phyloP scores from a whole-genome alignment of 1,140 invertebrate genomes.

The Zaprionus vittiger region DNA sequence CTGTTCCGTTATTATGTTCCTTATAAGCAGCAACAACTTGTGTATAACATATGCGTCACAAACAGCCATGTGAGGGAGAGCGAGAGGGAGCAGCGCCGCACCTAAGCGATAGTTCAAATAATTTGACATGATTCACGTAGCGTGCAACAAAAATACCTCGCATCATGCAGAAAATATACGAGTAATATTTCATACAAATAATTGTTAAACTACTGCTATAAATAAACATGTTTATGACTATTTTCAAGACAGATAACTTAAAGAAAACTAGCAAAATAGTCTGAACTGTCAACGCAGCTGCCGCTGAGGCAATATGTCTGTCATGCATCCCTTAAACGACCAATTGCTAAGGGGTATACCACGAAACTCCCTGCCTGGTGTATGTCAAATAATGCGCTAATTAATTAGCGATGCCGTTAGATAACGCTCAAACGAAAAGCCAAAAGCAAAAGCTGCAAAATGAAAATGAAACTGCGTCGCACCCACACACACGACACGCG shows the following conservation, averaged over 20 bases:
- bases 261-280: background rate
- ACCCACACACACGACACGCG: conserved; percentile 10
- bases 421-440: conserved; percentile 41
- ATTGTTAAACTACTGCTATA: background rate
- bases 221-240: background rate
- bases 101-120: conserved; percentile 3
- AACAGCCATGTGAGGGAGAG: background rate
- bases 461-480: conserved; percentile 9
- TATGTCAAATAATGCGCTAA: conserved; percentile 54
- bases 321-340: background rate
- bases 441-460: conserved; percentile 11
- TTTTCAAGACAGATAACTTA: background rate
- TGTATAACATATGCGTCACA: conserved; percentile 24
- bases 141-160: background rate
- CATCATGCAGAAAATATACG: background rate
- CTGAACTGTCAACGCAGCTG: background rate
- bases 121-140: conserved; percentile 12
- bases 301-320: background rate
- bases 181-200: background rate
- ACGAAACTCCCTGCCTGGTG: conserved; percentile 3
- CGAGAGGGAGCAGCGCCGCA: background rate
- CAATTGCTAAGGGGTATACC: conserved; percentile 19
- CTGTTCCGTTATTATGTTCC: conserved; percentile 34
- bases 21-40: conserved; percentile 8
- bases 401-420: conserved; percentile 64